phyloP scores from a whole-genome alignment of 2,113 vertebrate genomes.

The Cariama cristata region DNA sequence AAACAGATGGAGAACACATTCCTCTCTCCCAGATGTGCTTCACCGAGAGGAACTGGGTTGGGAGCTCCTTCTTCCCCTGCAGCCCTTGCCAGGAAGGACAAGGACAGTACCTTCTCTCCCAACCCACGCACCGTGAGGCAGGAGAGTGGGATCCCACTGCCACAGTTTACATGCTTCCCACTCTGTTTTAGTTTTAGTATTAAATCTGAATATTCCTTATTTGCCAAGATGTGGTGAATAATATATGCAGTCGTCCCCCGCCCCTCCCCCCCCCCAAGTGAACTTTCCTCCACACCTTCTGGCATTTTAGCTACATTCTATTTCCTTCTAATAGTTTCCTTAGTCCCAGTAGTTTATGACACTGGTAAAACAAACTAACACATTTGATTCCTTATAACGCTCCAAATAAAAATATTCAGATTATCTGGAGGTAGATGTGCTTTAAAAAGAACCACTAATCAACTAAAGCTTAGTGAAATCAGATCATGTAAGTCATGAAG shows the following conservation, averaged over 20 bases:
- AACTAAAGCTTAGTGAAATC: not conserved
- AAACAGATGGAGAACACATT: not conserved
- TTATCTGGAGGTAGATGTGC: not conserved
- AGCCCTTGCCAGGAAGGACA: fast-evolving
- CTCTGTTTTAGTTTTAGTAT: not conserved
- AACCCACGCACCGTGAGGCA: not conserved
- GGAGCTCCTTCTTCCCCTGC: not conserved
- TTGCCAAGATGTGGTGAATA: not conserved
- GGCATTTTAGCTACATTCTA: not conserved
- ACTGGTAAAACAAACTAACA: not conserved
- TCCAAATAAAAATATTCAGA: not conserved
- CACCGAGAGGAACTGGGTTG: fast-evolving
- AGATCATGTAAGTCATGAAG: not conserved
- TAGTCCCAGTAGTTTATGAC: not conserved
- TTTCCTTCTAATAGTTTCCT: not conserved
- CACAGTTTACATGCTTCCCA: not conserved
- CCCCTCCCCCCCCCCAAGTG: not conserved
- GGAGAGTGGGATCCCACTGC: not conserved
- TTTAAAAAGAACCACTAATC: not conserved
- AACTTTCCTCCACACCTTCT: not conserved
- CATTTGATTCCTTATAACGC: not conserved
- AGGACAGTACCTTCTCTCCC: not conserved
- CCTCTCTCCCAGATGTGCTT: fast-evolving
- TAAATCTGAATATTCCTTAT: not conserved
- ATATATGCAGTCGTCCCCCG: not conserved